Percentiles rank a stretch among this genome's conserved stretches.
These are phyloP conservation scores for Kryptolebias ocellatus DNA, from an alignment of 2,797 vertebrate species.

Conservation along the genomic window DNA sequence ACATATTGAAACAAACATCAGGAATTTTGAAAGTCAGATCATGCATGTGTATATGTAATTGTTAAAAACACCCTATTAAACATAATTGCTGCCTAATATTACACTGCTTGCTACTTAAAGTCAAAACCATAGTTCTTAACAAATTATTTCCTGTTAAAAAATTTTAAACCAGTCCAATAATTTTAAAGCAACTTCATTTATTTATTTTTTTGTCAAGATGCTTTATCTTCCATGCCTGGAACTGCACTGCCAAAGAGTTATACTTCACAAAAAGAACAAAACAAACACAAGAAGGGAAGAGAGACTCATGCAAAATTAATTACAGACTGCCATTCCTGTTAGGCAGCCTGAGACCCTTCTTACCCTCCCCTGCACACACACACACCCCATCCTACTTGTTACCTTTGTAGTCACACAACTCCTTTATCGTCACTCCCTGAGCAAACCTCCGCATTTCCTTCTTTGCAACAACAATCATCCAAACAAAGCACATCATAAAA, in stretches of 20 bases:
- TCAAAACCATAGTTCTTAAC: background rate
- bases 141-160: slow-evolving; percentile 2
- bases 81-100: slow-evolving; percentile 11
- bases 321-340: slow-evolving; percentile 67
- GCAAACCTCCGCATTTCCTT: slow-evolving; percentile 50
- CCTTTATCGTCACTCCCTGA: slow-evolving; percentile 58
- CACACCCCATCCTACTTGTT: slow-evolving; percentile 36
- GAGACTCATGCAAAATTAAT: slow-evolving; percentile 79
- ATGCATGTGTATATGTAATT: background rate
- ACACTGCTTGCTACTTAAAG: background rate
- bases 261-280: slow-evolving; percentile 67
- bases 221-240: slow-evolving; percentile 47
- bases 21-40: background rate
- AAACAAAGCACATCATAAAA: slow-evolving; percentile 74
- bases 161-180: slow-evolving; percentile 15
- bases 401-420: slow-evolving; percentile 64
- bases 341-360: slow-evolving; percentile 57
- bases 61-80: slow-evolving; percentile 4
- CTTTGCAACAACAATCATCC: slow-evolving; percentile 66
- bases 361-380: slow-evolving; percentile 15
- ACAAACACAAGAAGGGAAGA: slow-evolving; percentile 59
- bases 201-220: slow-evolving; percentile 24
- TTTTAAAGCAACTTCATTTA: slow-evolving; percentile 6
- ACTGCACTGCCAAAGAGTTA: slow-evolving; percentile 58
- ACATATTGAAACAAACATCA: slow-evolving; percentile 30